Conservation (phyloP, 2,797 vertebrate species). For the Hypotaenidia okinawae region DNA sequence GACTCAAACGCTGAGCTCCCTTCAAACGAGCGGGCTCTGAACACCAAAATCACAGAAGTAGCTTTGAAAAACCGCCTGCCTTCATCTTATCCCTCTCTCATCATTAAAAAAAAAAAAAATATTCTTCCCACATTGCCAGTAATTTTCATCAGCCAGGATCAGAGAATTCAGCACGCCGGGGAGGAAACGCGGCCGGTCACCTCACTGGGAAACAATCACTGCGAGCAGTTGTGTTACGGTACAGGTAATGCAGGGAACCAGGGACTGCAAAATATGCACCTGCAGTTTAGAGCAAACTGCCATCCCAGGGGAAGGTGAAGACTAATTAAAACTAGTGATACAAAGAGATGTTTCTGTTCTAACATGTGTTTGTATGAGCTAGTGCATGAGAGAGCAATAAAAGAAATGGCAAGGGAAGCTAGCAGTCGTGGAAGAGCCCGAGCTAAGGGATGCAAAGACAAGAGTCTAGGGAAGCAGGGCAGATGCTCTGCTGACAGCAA, state of each 20-base stretch:
- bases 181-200: not conserved
- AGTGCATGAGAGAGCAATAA: slow-evolving; percentile 22
- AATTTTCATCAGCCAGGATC: not conserved
- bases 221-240: not conserved
- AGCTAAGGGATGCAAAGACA: not conserved
- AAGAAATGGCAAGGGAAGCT: slow-evolving; percentile 11
- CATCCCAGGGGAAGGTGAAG: slow-evolving; percentile 6
- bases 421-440: not conserved
- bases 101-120: not conserved
- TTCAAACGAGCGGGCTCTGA: not conserved
- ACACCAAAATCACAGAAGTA: not conserved
- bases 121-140: not conserved
- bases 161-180: not conserved
- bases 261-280: not conserved
- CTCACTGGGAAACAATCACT: not conserved
- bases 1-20: not conserved
- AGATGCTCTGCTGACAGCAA: not conserved
- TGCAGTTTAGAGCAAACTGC: slow-evolving; percentile 26
- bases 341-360: slow-evolving; percentile 42
- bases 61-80: not conserved
- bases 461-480: not conserved
- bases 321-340: slow-evolving; percentile 48
- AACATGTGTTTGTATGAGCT: slow-evolving; percentile 19
- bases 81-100: not conserved
- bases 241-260: not conserved